phyloP scores from a whole-genome alignment of 2,113 vertebrate genomes.

The Microcebus lehilahytsara region DNA sequence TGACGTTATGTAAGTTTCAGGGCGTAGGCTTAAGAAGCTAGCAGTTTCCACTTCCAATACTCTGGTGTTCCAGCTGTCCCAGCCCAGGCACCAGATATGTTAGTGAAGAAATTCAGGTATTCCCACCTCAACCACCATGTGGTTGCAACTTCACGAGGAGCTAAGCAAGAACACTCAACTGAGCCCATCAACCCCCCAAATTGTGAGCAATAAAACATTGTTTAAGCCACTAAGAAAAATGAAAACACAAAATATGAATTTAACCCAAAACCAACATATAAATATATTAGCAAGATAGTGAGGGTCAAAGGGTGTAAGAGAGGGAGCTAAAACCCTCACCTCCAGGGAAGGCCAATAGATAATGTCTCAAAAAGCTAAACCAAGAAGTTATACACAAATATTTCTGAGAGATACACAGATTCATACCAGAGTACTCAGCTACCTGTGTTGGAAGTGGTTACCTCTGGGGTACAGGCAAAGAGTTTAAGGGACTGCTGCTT shows the following conservation, averaged over 20 bases:
- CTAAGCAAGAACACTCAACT: neutral
- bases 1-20: neutral
- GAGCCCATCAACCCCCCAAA: neutral
- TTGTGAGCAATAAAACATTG: neutral
- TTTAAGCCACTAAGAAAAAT: neutral
- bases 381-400: neutral
- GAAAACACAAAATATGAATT: neutral
- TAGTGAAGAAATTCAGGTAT: neutral
- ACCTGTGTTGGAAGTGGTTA: neutral
- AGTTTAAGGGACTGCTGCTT: neutral
- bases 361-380: neutral
- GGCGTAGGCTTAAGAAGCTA: neutral
- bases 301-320: neutral
- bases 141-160: neutral
- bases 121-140: neutral
- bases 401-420: neutral
- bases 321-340: neutral
- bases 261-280: neutral
- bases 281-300: neutral
- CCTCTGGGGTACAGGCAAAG: neutral
- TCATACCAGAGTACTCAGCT: neutral
- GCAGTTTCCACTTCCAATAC: neutral
- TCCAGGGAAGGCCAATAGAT: neutral
- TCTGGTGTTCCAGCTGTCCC: neutral
- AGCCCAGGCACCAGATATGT: neutral